Conservation (phyloP, 2,888 invertebrate genomes). For the Aphidius colemani region DNA sequence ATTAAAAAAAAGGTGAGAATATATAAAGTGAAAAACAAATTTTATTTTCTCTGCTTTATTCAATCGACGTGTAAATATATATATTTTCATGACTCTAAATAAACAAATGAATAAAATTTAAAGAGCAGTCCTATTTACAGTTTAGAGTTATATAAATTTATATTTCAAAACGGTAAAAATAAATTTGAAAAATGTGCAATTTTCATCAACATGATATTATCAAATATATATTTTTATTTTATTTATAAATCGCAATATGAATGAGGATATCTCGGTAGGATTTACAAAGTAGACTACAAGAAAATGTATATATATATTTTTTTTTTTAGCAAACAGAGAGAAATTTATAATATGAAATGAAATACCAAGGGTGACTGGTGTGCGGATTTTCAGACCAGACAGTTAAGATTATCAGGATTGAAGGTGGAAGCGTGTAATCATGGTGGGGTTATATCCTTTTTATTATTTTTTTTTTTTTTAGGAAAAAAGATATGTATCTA, state of each 20-base stretch:
- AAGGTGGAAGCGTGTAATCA: not conserved
- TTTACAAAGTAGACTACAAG: constrained; percentile 15
- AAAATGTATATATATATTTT: too few relatives aligned
- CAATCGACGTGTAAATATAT: too few relatives aligned
- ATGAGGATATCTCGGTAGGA: constrained; percentile 24
- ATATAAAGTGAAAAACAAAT: too few relatives aligned
- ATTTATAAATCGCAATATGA: constrained; percentile 15
- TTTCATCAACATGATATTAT: constrained; percentile 5
- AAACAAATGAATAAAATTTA: too few relatives aligned
- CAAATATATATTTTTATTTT: not conserved
- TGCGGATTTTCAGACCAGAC: constrained; percentile 13
- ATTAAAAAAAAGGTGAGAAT: too few relatives aligned
- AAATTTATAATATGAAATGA: constrained; percentile 11
- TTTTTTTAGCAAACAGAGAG: not conserved
- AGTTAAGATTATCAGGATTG: constrained; percentile 20
- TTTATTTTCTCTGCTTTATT: not conserved
- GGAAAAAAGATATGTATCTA: constrained; percentile 33
- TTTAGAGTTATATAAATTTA: too few relatives aligned
- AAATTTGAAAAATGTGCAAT: not conserved
- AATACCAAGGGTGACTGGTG: constrained; percentile 2
- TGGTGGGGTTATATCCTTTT: not conserved
- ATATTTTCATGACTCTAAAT: too few relatives aligned
- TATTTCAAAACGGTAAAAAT: too few relatives aligned
- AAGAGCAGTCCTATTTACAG: too few relatives aligned
- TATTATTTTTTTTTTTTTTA: too few relatives aligned